These are phyloP conservation scores for Drosophila kepulauana DNA, from an alignment of 1,140 invertebrate genomes.

Conservation along the genomic window DNA sequence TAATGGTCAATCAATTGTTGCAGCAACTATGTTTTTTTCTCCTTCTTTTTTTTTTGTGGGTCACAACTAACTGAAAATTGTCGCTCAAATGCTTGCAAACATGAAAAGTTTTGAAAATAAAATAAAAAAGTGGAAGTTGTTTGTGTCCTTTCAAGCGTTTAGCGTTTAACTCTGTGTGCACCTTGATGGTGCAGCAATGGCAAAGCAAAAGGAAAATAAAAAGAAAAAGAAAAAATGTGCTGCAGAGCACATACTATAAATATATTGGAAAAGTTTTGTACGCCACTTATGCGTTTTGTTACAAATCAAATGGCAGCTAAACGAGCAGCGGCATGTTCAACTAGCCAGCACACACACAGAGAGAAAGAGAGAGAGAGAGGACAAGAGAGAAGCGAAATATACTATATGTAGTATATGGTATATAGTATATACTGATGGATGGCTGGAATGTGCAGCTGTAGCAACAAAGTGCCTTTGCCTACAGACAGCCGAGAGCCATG, in stretches of 20 bases:
- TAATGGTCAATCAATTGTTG: slow-evolving; percentile 30
- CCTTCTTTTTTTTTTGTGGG: no score
- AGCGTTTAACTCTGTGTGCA: slow-evolving; percentile 5
- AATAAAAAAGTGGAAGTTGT: neutral
- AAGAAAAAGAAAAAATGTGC: no score
- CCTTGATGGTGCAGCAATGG: neutral
- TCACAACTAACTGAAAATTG: slow-evolving; percentile 33
- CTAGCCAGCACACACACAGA: neutral
- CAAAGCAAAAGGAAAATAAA: neutral
- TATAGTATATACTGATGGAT: slow-evolving; percentile 1
- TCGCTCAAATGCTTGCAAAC: slow-evolving; percentile 29
- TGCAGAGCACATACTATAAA: neutral
- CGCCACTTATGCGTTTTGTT: slow-evolving; percentile 47
- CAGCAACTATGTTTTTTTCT: neutral
- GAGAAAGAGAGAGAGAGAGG: slow-evolving; percentile 3
- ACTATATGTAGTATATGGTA: no score
- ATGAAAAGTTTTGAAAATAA: slow-evolving; percentile 36
- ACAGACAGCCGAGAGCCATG: neutral
- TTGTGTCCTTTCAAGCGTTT: slow-evolving; percentile 15
- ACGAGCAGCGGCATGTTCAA: slow-evolving; percentile 32
- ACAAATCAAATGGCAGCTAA: slow-evolving; percentile 59
- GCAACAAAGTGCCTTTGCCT: neutral
- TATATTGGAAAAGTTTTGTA: slow-evolving; percentile 60
- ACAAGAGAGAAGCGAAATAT: no score
- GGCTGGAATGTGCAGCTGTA: neutral